Base-by-base conservation (phyloP, 1,140 invertebrate species). In the Penaeus chinensis region DNA sequence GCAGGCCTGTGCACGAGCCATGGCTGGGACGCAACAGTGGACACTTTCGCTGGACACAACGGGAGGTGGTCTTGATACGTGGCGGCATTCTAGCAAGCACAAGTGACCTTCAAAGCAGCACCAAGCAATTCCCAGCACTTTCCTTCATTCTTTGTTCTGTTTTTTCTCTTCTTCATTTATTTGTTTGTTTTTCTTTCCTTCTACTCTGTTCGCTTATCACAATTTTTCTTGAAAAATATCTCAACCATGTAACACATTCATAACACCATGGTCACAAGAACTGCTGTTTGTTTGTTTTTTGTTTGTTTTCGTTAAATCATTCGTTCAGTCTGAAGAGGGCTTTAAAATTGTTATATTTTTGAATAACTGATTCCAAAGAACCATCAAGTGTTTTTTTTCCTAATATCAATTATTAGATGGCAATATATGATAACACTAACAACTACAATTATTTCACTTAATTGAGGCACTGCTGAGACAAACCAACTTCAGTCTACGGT, bases 391-490 rank as follows among this genome's bases (percentile, higher is more conserved):
- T 82, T 77, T 82, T 27, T 77, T 37, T 77, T 37, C 47, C 37
- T 78, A 77, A 66, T 77, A 63, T 83, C 62, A 78, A 77, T 83
- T 37, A 82, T 82, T 78, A 77, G 86, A 87, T 87, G 86, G 74
- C 71, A 78, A 79, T 87, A 82, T 82, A 77, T 87, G 80, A 37
- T 61, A 87, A 87, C 86, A 87, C 86, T 87, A 87, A 86, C 81
- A 87, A 87, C 86, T 87, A 87, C 86, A 82, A 81, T 82, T 87
- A 87, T 87, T 82, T 87, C 86, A 87, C 47, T 81, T 87, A 87
- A 81, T 82, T 82, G 86, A 87, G 86, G 86, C 86, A 87, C 86
- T 87, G 86, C 69, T 87, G 86, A 87, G 69, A 87, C 86, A 87
- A 87, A 87, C 66, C 66, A 87, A 82, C 80, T 87, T 83, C 61